Evolutionary conservation across 2,888 invertebrate species (phyloP).

Genomic region (Hanleya hanleyi): DNA sequence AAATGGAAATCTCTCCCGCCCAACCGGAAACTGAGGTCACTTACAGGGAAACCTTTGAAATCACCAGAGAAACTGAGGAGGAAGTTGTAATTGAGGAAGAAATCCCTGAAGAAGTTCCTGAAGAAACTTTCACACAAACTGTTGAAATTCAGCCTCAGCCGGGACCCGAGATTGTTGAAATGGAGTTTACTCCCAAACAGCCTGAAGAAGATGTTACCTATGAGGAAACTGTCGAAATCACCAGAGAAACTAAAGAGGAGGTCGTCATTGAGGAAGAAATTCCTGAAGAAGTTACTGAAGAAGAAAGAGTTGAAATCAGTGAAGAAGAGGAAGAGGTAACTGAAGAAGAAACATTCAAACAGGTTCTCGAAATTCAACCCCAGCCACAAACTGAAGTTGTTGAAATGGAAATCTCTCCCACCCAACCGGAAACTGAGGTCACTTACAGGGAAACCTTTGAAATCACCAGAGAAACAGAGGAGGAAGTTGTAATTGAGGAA

Average conservation of each 20-base stretch:
- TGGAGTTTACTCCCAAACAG: background rate
- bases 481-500: slow-evolving; percentile 26
- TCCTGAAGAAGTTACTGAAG: slow-evolving; percentile 17
- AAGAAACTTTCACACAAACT: background rate
- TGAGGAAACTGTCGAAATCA: slow-evolving; percentile 10
- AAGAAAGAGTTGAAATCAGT: slow-evolving; percentile 7
- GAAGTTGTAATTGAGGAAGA: slow-evolving; percentile 19
- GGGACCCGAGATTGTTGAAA: background rate
- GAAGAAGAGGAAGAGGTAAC: slow-evolving; percentile 30
- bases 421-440: background rate
- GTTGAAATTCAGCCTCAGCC: slow-evolving; percentile 8
- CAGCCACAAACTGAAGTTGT: slow-evolving; percentile 15
- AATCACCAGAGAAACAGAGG: background rate
- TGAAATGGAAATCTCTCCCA: slow-evolving; percentile 11
- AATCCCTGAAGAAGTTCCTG: slow-evolving; percentile 21
- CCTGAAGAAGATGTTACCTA: slow-evolving; percentile 9
- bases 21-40: slow-evolving; percentile 34
- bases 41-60: slow-evolving; percentile 19
- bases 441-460: slow-evolving; percentile 3
- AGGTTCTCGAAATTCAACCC: slow-evolving; percentile 18
- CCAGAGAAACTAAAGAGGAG: background rate
- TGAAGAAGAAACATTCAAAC: background rate
- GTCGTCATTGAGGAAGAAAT: slow-evolving; percentile 18
- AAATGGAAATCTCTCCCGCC: slow-evolving; percentile 18
- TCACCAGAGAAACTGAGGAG: slow-evolving; percentile 4